Percentiles rank a stretch among this genome's conserved stretches.
Conservation (phyloP, 2,113 vertebrate genomes). For the Paradisaea rubra region DNA sequence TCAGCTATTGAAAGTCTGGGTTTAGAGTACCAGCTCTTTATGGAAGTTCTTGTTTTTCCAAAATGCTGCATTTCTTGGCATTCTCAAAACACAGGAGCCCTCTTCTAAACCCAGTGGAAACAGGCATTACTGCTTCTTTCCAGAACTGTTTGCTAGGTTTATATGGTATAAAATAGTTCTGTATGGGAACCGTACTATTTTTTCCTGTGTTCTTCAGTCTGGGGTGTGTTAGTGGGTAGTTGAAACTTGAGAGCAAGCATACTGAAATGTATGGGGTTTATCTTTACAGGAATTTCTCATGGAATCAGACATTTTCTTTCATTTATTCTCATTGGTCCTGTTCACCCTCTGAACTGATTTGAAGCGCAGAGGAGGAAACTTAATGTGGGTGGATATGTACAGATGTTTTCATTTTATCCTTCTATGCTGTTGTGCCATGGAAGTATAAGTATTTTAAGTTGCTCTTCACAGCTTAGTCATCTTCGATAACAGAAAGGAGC, state of each 20-base stretch:
- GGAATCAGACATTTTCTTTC: background rate
- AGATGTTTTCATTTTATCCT: background rate
- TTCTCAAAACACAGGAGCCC: background rate
- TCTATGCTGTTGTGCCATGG: background rate
- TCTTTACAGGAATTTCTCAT: background rate
- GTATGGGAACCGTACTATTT: background rate
- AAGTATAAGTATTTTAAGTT: background rate
- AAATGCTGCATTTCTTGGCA: background rate
- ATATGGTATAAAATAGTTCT: background rate
- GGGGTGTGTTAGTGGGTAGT: background rate
- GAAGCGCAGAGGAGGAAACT: background rate
- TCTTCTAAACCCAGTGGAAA: background rate
- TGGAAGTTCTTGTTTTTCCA: background rate
- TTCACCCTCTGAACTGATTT: background rate
- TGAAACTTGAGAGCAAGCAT: background rate
- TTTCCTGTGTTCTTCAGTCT: background rate
- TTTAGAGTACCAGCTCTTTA: background rate
- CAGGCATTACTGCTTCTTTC: background rate
- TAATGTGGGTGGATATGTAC: background rate
- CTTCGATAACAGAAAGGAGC: background rate
- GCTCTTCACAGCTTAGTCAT: background rate
- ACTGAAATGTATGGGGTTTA: background rate
- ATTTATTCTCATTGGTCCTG: background rate
- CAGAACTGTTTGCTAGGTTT: background rate
- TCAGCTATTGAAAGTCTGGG: background rate